These are phyloP conservation scores for Paramormyrops hopkinsi DNA, from an alignment of 2,797 vertebrate genomes.

Conservation along the genomic window DNA sequence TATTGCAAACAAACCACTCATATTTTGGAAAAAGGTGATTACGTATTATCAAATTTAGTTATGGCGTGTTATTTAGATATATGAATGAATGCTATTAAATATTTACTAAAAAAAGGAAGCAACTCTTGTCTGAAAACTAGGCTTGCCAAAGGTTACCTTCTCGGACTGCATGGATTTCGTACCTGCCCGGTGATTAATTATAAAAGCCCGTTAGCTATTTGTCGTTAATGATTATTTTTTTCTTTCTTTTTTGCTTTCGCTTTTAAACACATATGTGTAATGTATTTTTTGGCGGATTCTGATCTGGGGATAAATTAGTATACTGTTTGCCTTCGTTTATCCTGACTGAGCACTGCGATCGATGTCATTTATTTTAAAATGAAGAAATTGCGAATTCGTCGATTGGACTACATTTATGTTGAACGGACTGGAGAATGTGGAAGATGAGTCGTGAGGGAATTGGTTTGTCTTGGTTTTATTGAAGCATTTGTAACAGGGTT, in stretches of 20 bases:
- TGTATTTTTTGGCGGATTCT: not conserved
- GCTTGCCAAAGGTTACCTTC: not conserved
- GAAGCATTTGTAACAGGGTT: not conserved
- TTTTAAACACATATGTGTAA: not conserved
- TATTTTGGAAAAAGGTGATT: not conserved
- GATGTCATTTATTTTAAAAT: not conserved
- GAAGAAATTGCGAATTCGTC: not conserved
- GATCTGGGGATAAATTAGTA: not conserved
- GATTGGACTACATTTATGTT: not conserved
- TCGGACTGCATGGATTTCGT: not conserved
- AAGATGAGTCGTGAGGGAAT: not conserved
- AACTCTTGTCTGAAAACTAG: constrained; percentile 39
- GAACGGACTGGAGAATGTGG: not conserved
- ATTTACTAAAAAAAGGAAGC: constrained; percentile 28
- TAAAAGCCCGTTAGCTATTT: not conserved
- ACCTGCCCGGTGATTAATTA: not conserved
- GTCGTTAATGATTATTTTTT: not conserved
- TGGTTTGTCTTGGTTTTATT: not conserved
- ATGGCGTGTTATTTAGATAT: not conserved
- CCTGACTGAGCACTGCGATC: not conserved
- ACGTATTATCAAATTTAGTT: not conserved
- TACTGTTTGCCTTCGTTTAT: not conserved
- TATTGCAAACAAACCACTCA: not conserved
- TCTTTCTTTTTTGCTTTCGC: not conserved
- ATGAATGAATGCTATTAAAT: not conserved